A percentile compares a stretch with the other conserved stretches of the same genome.
Conservation (phyloP, 1,140 invertebrate genomes). For the Scaptomyza pallida region DNA sequence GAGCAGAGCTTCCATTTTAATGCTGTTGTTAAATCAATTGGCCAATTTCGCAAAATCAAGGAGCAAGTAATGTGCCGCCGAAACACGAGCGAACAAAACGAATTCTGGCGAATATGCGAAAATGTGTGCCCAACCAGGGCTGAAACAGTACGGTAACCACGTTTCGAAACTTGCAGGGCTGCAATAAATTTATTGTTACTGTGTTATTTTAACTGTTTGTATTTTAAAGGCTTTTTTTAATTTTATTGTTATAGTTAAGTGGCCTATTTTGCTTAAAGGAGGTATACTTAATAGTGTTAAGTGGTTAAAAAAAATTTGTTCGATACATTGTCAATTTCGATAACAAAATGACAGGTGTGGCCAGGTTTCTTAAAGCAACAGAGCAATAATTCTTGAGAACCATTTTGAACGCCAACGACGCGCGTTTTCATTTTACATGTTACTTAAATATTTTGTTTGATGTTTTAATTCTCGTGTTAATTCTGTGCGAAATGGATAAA, state of each 20-base stretch:
- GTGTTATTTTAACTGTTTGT: background rate
- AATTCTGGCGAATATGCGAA: conserved; percentile 29
- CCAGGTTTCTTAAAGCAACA: conserved; percentile 2
- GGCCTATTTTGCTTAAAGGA: background rate
- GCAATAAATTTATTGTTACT: background rate
- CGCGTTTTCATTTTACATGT: conserved; percentile 50
- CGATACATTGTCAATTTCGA: background rate
- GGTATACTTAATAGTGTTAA: background rate
- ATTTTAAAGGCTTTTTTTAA: background rate
- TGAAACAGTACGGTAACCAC: conserved; percentile 10
- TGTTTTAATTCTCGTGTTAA: conserved; percentile 15
- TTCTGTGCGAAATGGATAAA: conserved; percentile 55
- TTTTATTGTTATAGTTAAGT: background rate
- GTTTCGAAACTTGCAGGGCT: conserved; percentile 38
- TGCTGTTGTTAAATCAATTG: conserved; percentile 7
- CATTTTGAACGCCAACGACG: conserved; percentile 63
- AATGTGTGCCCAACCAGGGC: conserved; percentile 33
- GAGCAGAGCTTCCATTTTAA: conserved; percentile 52
- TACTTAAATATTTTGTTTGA: conserved; percentile 33
- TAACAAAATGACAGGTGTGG: conserved; percentile 19
- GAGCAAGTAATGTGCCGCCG: conserved; percentile 26
- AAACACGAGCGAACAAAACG: conserved; percentile 6
- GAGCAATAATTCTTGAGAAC: conserved; percentile 42
- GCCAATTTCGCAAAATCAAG: conserved; percentile 7
- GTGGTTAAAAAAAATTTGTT: background rate